Evolutionary conservation across 2,113 vertebrate genomes (phyloP).

Genomic region (Halcyon malimbica): DNA sequence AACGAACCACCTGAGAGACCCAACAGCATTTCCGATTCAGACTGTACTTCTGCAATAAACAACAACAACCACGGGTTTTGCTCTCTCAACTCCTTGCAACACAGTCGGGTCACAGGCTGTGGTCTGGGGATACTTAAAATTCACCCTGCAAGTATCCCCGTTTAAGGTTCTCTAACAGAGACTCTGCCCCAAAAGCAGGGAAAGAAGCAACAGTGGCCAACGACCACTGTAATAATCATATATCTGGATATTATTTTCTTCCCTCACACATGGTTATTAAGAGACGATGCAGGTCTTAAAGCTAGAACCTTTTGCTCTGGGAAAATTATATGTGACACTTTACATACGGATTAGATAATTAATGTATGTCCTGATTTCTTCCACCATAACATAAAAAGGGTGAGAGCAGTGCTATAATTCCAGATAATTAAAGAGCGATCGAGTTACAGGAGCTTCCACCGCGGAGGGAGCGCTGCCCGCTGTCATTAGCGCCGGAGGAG

Average conservation of each 20-base stretch:
- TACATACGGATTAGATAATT: slow-evolving; percentile 78
- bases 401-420: slow-evolving; percentile 64
- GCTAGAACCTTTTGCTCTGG: slow-evolving; percentile 53
- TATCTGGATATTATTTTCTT: slow-evolving; percentile 48
- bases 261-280: slow-evolving; percentile 49
- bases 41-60: neutral
- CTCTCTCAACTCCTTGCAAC: neutral
- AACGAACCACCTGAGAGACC: neutral
- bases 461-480: slow-evolving; percentile 28
- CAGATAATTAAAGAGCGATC: slow-evolving; percentile 74
- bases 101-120: neutral
- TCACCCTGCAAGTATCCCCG: neutral
- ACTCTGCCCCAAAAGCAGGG: neutral
- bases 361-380: slow-evolving; percentile 71
- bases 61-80: neutral
- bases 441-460: slow-evolving; percentile 6
- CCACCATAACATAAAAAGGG: slow-evolving; percentile 58
- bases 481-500: neutral
- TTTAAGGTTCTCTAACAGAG: neutral
- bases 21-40: neutral
- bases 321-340: slow-evolving; percentile 72
- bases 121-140: neutral
- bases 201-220: neutral
- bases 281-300: slow-evolving; percentile 62
- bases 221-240: slow-evolving; percentile 18